Conservation (phyloP, 2,888 invertebrate species). For the Tillus elongatus region DNA sequence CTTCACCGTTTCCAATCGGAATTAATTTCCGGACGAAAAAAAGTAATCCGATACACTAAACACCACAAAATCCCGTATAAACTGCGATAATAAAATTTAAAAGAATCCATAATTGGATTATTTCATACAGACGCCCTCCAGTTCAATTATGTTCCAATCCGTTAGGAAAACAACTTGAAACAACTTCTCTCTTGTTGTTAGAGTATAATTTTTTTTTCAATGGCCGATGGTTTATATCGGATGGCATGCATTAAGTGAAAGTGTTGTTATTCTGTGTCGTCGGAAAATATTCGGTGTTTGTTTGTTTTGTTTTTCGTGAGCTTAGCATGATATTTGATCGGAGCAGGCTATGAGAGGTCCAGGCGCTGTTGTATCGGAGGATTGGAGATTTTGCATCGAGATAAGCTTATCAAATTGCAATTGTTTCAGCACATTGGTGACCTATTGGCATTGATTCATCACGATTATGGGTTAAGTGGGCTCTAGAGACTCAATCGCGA, state of each 20-base stretch:
- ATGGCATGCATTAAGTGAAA: constrained; percentile 22
- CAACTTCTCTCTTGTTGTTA: too few relatives aligned
- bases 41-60: constrained; percentile 13
- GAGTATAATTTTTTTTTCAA: constrained; percentile 29
- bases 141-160: constrained; percentile 31
- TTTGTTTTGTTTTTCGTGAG: too few relatives aligned
- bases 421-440: too few relatives aligned
- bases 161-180: constrained; percentile 32
- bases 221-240: constrained; percentile 22
- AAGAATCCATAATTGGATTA: constrained; percentile 36
- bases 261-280: constrained; percentile 14
- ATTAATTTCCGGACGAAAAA: constrained; percentile 17
- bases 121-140: constrained; percentile 31
- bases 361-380: too few relatives aligned
- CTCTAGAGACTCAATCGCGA: too few relatives aligned
- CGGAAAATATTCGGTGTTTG: too few relatives aligned
- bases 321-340: too few relatives aligned
- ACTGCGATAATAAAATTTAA: constrained; percentile 28
- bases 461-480: too few relatives aligned
- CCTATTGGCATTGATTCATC: too few relatives aligned
- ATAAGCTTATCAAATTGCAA: too few relatives aligned
- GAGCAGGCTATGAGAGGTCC: too few relatives aligned
- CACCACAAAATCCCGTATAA: constrained; percentile 22
- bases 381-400: too few relatives aligned
- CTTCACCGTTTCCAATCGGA: constrained; percentile 12